phyloP scores from a whole-genome alignment of 2,888 invertebrate genomes.

The Strigamia maritima region DNA sequence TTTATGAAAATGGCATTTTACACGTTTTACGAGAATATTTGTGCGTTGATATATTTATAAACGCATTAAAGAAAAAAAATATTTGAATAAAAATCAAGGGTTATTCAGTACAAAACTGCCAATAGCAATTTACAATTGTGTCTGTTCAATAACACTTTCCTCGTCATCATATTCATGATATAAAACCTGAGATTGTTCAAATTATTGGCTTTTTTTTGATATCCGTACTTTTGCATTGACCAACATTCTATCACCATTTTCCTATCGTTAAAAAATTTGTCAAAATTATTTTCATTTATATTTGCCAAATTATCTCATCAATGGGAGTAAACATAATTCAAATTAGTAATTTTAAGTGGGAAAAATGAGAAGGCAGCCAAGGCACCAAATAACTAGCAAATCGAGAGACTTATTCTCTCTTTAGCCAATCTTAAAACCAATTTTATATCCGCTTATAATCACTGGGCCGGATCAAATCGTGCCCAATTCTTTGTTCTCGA shows the following conservation, averaged over 20 bases:
- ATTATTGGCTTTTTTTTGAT: background rate
- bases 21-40: background rate
- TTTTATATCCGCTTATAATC: background rate
- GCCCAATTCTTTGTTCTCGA: background rate
- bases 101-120: background rate
- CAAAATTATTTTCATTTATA: background rate
- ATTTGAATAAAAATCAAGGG: background rate
- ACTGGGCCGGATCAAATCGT: background rate
- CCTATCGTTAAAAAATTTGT: background rate
- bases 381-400: slow-evolving; percentile 1
- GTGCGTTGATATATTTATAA: background rate
- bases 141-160: background rate
- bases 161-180: background rate
- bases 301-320: slow-evolving; percentile 8
- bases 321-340: background rate
- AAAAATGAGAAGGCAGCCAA: background rate
- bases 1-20: background rate
- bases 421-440: background rate
- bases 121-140: background rate
- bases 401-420: background rate
- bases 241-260: slow-evolving; percentile 29
- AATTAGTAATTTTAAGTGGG: background rate
- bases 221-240: slow-evolving; percentile 5
- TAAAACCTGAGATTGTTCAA: slow-evolving; percentile 2
- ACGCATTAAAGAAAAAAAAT: background rate